Conservation (phyloP, 2,113 vertebrate species). For the Bothrops jararaca region DNA sequence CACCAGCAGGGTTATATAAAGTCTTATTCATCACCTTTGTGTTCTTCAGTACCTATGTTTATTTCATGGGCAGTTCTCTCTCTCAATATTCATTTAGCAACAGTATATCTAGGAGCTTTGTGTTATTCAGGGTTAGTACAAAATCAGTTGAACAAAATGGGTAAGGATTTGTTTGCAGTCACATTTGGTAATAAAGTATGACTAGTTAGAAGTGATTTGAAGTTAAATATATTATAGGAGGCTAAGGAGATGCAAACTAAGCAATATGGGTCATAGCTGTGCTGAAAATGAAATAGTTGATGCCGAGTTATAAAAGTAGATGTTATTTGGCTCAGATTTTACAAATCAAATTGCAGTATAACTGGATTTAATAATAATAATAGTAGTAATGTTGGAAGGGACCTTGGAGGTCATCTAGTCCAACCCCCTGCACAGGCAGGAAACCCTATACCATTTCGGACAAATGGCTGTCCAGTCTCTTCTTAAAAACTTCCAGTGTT, state of each 20-base stretch:
- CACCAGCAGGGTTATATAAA: background rate
- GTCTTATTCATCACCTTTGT: background rate
- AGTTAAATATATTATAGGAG: conserved; percentile 20
- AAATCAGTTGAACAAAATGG: conserved; percentile 35
- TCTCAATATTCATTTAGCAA: background rate
- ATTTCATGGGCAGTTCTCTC: background rate
- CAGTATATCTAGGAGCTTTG: background rate
- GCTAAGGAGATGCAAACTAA: background rate
- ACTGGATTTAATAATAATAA: background rate
- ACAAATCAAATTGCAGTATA: conserved; percentile 10
- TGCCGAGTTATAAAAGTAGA: background rate
- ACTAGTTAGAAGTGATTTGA: conserved; percentile 24
- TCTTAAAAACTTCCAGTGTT: no score
- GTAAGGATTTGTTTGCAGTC: conserved; percentile 2
- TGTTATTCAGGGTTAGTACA: conserved; percentile 18
- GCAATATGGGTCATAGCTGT: conserved; percentile 5
- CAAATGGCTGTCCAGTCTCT: no score
- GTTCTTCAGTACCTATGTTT: background rate
- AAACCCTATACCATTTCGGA: no score
- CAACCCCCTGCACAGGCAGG: no score
- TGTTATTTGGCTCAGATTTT: background rate
- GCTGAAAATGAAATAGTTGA: conserved; percentile 14
- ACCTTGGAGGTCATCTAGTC: no score
- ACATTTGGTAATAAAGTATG: conserved; percentile 13
- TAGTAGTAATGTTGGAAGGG: no score